Evolutionary conservation across 2,888 invertebrate genomes (phyloP).

Genomic region (Colletes collaris): DNA sequence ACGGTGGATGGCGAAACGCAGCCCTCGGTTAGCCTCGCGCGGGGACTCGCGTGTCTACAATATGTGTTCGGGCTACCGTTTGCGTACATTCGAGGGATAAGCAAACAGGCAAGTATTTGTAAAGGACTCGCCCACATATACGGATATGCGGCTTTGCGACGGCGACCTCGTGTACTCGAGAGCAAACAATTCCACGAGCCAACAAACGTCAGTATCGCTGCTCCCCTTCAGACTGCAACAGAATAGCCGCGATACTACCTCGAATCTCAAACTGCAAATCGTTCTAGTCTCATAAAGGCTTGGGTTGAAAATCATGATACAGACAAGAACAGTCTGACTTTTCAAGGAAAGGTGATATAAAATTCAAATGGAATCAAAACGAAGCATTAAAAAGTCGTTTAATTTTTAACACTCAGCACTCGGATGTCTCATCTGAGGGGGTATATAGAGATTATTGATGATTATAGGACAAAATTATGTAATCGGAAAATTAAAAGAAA

Average conservation of each 20-base stretch:
- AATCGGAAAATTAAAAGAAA: too few relatives aligned
- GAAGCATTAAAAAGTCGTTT: too few relatives aligned
- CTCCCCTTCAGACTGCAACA: constrained; percentile 40
- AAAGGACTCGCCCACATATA: constrained; percentile 67
- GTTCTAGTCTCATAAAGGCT: constrained; percentile 22
- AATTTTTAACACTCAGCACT: too few relatives aligned
- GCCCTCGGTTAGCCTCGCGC: constrained; percentile 8
- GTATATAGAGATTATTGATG: too few relatives aligned
- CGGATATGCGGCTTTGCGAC: constrained; percentile 68
- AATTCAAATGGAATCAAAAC: too few relatives aligned
- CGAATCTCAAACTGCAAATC: constrained; percentile 53
- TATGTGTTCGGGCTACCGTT: constrained; percentile 66
- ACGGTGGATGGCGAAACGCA: constrained; percentile 16
- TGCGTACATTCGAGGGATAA: constrained; percentile 67
- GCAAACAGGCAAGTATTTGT: constrained; percentile 73
- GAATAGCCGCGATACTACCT: constrained; percentile 37
- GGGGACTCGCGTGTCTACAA: constrained; percentile 54
- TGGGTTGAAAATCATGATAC: background rate
- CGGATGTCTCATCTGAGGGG: too few relatives aligned
- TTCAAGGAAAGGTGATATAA: too few relatives aligned
- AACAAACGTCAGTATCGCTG: constrained; percentile 60
- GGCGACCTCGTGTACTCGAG: constrained; percentile 54
- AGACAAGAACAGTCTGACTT: too few relatives aligned
- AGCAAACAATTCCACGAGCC: constrained; percentile 66
- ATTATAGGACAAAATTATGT: too few relatives aligned